Base-by-base conservation (phyloP, 1,140 invertebrate species). In the Stratiolaelaps scimitus region DNA sequence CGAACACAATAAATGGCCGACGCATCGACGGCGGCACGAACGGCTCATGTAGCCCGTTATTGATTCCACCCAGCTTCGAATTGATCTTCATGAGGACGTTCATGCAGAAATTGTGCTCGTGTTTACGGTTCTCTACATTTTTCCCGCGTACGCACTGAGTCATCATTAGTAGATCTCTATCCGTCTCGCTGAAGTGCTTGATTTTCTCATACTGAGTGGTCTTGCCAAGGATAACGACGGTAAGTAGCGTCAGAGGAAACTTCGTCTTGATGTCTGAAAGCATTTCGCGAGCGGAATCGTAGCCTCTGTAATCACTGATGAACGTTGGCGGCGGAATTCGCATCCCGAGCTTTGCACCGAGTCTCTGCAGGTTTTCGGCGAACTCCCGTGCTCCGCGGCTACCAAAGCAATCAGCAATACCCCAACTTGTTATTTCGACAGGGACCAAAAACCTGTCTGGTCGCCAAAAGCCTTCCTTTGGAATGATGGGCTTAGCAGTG, bases 21-120 rank as follows among this genome's bases (percentile, higher is more conserved):
- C 1, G 45, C 75, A 74, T 43, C 60, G 47, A 67, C 67, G 19
- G n/a, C 30, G n/a, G 13, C 15, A 53, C 56, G 19, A 26, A 65
- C 26, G 13, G 45, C 64, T 46, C 47, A 30, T 46, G 29, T 15
- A 89, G 70, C 17, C 72, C 76, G 72, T 90, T 86, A 78, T 92
- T 93, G 0, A 83, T 77, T 0, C 88, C 88, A 75, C 88, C 87
- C 40, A 92, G 71, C 75, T 93, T 92, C 0, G 86, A 83, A 74
- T 87, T 86, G 0, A 93, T 81, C 78, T 94, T 93, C 53, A 60
- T 60, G 53, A 60, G 53, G 17, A 60, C 23, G 23, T 60, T 60
- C 17, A 26, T 60, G 15, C 26, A 29, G 23, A 60, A 60, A 23
- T 60, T 60, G 15, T 60, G 26, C 2, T 60, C 23, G 53, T 26